These are phyloP conservation scores for Ptychoptera albimana DNA, from an alignment of 2,888 invertebrate genomes.

Conservation along the genomic window DNA sequence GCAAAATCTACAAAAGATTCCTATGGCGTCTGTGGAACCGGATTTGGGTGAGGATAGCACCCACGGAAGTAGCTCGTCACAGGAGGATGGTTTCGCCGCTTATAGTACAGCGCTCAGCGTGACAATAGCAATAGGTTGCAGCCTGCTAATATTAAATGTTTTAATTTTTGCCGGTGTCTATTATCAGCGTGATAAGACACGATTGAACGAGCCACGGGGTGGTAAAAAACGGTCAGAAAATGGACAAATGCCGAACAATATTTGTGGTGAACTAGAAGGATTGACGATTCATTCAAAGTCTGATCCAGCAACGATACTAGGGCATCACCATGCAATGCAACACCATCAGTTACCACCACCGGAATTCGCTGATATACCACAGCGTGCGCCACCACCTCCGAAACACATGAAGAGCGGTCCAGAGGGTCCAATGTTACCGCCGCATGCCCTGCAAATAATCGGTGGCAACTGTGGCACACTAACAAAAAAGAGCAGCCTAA, in stretches of 20 bases:
- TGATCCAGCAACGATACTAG: slow-evolving; percentile 54
- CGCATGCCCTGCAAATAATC: slow-evolving; percentile 63
- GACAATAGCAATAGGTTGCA: slow-evolving; percentile 89
- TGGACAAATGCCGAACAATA: slow-evolving; percentile 77
- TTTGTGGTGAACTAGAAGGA: slow-evolving; percentile 67
- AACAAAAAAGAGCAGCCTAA: slow-evolving; percentile 52
- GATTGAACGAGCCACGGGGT: slow-evolving; percentile 42
- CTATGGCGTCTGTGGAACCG: slow-evolving; percentile 12
- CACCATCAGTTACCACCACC: slow-evolving; percentile 73
- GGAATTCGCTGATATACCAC: slow-evolving; percentile 68
- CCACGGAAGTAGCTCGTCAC: slow-evolving; percentile 35
- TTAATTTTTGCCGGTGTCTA: slow-evolving; percentile 89
- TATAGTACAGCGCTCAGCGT: slow-evolving; percentile 84
- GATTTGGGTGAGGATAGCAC: slow-evolving; percentile 22
- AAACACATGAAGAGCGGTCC: slow-evolving; percentile 45
- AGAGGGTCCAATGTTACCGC: slow-evolving; percentile 52
- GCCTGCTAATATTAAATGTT: slow-evolving; percentile 78
- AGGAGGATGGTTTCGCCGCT: slow-evolving; percentile 78
- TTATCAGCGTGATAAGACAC: slow-evolving; percentile 76
- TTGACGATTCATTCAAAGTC: slow-evolving; percentile 38
- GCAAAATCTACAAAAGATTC: slow-evolving; percentile 19
- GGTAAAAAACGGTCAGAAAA: slow-evolving; percentile 63
- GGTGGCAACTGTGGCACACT: slow-evolving; percentile 52
- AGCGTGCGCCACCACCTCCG: slow-evolving; percentile 60
- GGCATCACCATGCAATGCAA: slow-evolving; percentile 59